Evolutionary conservation across 2,797 vertebrate species (phyloP), one percentile per base, ranked within the genome.

Genomic region (Sebastes wilsoni): DNA sequence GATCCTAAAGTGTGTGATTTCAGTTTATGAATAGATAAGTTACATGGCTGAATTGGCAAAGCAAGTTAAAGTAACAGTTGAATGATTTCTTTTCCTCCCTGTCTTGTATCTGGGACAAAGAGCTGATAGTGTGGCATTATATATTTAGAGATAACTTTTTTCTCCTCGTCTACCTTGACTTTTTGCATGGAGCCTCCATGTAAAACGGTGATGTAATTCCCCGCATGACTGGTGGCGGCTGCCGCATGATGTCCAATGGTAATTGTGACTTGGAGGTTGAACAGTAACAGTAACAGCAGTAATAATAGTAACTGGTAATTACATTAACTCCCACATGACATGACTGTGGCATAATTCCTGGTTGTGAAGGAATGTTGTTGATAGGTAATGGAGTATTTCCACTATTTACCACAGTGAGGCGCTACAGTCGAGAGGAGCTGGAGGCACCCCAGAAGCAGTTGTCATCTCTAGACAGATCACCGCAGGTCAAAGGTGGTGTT

Each of bases 361-460:
- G 4, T 59, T 30, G 2, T 58, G 0, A 9, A 6, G 2, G 0
- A 46, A 27, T 6, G n/a, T 62, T 75, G 23, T 14, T 56, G 2
- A 54, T 28, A 32, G 36, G 12, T 81, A 66, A 68, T 36, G 0
- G 2, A 56, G 10, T 66, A 11, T 72, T 76, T 73, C n/a, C 25
- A 2, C 8, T 70, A 4, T 77, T 74, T 65, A 14, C 69, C 68
- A 75, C 85, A 96, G 92, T 92, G 96, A 96, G 96, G 83, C 96
- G 95, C 88, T 97, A 97, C 89, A 97, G 96, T 93, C 96, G 97
- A 90, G 97, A 98, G 52, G 97, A 97, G 67, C 36, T 81, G 32
- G 94, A 95, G 23, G 72, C 87, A 1, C 90, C 93, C 14, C 95
- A 95, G 84, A 95, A 94, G 49, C 95, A 96, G 85, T 92, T 95